Conservation (phyloP, 2,113 vertebrate genomes). For the Terrapene triunguis region DNA sequence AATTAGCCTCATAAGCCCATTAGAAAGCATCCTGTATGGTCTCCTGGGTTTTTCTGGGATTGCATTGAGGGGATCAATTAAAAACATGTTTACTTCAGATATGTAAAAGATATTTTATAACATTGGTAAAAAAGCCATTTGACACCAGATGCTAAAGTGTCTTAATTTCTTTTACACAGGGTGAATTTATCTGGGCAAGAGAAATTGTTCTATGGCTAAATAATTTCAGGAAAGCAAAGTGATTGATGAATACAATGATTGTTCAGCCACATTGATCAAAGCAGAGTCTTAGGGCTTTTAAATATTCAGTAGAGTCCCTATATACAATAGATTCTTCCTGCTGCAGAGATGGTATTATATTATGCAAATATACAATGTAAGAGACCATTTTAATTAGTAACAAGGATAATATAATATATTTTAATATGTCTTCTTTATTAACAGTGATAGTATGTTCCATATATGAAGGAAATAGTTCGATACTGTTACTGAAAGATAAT, state of each 20-base stretch:
- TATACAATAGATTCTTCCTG: not conserved
- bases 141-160: not conserved
- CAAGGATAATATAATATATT: not conserved
- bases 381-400: slow-evolving; percentile 26
- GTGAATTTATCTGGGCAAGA: not conserved
- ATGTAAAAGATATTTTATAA: not conserved
- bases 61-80: slow-evolving; percentile 26
- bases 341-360: slow-evolving; percentile 5
- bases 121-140: not conserved
- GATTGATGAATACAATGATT: not conserved
- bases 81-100: not conserved
- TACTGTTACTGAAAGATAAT: not conserved
- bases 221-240: not conserved
- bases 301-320: not conserved
- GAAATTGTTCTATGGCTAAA: not conserved
- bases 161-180: not conserved
- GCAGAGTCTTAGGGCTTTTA: not conserved
- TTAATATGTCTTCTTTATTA: not conserved
- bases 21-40: not conserved
- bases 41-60: not conserved
- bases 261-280: slow-evolving; percentile 13
- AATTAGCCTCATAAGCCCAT: not conserved
- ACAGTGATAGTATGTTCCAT: not conserved
- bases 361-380: not conserved
- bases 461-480: not conserved